Percentiles rank a stretch among this genome's conserved stretches.
phyloP scores from a whole-genome alignment of 1,140 invertebrate genomes.

The Brachionus sp. region DNA sequence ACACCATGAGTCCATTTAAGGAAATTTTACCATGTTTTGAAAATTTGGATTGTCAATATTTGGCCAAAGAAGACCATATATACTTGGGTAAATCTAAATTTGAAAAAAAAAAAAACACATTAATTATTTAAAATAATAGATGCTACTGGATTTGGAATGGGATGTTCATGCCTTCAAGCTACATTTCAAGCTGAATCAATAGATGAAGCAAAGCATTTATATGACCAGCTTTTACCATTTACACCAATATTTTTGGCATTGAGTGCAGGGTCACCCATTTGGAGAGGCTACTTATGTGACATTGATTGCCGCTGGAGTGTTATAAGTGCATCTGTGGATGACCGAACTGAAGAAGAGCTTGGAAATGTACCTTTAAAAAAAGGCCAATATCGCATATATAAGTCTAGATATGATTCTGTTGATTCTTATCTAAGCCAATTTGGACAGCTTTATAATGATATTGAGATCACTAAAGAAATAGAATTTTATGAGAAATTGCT shows the following conservation, averaged over 20 bases:
- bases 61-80: constrained; percentile 54
- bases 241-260: constrained; percentile 96
- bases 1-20: constrained; percentile 71
- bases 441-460: constrained; percentile 84
- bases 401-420: constrained; percentile 95
- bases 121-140: constrained; percentile 67
- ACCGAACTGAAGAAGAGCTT: constrained; percentile 86
- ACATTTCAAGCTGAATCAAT: constrained; percentile 89
- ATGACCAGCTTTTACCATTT: constrained; percentile 92
- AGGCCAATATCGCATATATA: constrained; percentile 80
- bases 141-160: constrained; percentile 99
- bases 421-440: constrained; percentile 88
- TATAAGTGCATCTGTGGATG: constrained; percentile 89
- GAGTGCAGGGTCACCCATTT: constrained; percentile 90
- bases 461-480: constrained; percentile 79
- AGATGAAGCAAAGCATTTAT: constrained; percentile 85
- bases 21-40: constrained; percentile 50
- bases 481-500: constrained; percentile 75
- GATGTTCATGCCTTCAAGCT: constrained; percentile 91
- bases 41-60: constrained; percentile 14
- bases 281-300: constrained; percentile 85
- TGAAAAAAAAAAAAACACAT: neutral
- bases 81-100: constrained; percentile 48
- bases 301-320: constrained; percentile 95
- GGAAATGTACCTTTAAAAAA: constrained; percentile 67